These are phyloP conservation scores for Rhogogaster chlorosoma DNA, from an alignment of 2,888 invertebrate genomes.

Conservation along the genomic window DNA sequence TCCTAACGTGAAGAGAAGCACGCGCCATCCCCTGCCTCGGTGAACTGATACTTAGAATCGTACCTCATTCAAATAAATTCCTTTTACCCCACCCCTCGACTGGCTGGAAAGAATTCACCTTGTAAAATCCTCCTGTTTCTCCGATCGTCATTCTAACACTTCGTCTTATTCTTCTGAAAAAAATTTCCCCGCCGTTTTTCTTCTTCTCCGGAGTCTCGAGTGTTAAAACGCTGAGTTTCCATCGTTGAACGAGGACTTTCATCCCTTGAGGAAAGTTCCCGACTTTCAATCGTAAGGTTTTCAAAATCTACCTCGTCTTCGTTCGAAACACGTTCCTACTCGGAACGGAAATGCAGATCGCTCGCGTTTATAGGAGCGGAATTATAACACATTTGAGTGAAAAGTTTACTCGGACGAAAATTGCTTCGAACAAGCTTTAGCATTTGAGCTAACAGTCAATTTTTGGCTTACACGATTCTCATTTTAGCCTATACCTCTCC, in stretches of 20 bases:
- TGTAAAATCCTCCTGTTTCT: conserved; percentile 26
- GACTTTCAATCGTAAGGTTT: background rate
- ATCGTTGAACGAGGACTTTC: background rate
- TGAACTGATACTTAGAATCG: conserved; percentile 40
- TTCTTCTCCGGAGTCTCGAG: background rate
- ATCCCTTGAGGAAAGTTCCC: background rate
- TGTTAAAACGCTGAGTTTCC: background rate
- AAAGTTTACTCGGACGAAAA: background rate
- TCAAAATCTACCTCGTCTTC: too few relatives aligned
- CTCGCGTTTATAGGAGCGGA: too few relatives aligned
- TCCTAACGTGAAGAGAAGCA: conserved; percentile 26
- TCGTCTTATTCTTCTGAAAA: background rate
- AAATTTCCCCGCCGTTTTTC: background rate
- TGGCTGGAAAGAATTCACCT: background rate
- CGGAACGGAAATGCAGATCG: too few relatives aligned
- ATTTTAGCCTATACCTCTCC: background rate
- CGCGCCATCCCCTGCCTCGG: background rate
- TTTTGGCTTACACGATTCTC: conserved; percentile 47
- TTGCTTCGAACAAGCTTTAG: background rate
- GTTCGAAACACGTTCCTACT: too few relatives aligned
- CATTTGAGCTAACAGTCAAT: conserved; percentile 15
- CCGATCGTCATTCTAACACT: background rate
- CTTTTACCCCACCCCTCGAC: background rate
- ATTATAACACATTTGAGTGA: background rate
- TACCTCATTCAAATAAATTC: conserved; percentile 44